A percentile compares a stretch with the other conserved stretches of the same genome.
phyloP scores from a whole-genome alignment of 2,888 invertebrate species.

The Mystacides longicornis region DNA sequence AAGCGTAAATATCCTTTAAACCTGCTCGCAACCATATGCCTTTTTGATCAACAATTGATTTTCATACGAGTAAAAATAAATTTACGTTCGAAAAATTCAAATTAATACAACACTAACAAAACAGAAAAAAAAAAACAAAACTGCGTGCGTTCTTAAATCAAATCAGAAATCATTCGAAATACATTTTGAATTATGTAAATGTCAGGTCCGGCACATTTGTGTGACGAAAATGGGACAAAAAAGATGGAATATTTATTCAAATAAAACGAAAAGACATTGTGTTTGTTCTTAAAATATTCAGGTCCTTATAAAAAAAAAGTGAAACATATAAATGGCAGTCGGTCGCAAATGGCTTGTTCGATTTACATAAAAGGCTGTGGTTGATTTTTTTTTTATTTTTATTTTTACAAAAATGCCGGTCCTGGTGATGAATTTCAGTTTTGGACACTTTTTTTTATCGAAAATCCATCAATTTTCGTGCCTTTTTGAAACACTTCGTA shows the following conservation, averaged over 20 bases:
- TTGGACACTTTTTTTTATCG: no score
- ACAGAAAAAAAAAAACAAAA: background rate
- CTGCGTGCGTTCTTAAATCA: background rate
- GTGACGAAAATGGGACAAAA: background rate
- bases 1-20: no score
- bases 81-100: background rate
- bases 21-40: no score
- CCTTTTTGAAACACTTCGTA: no score
- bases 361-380: conserved; percentile 25
- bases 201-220: background rate
- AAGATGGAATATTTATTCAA: background rate
- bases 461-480: no score
- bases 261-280: background rate
- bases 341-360: conserved; percentile 22
- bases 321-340: background rate
- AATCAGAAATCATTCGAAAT: background rate
- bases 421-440: no score
- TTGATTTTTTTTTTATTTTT: background rate
- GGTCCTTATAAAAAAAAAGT: no score
- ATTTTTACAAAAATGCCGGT: no score
- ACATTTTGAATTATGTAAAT: background rate
- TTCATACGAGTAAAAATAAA: no score
- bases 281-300: no score
- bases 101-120: background rate
- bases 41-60: no score